These are phyloP conservation scores for Sylvicapra grimmia DNA, from an alignment of 2,113 vertebrate genomes.

Conservation along the genomic window DNA sequence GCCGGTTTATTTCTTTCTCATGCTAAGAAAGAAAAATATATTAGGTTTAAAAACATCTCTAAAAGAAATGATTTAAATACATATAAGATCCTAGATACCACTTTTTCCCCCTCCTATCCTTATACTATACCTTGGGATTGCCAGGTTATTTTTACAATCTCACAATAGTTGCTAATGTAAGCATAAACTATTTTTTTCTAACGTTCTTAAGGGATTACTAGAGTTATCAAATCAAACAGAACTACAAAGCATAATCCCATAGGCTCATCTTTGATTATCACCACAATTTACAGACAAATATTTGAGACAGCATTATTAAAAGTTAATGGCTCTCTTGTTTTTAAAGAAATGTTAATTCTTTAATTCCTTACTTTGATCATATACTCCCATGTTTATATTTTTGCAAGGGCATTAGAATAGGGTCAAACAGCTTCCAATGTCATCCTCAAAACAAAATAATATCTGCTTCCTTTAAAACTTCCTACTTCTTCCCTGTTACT, in stretches of 20 bases:
- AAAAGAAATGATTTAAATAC: not conserved
- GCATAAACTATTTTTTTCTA: constrained; percentile 17
- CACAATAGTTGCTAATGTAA: constrained; percentile 17
- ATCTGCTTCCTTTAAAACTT: not conserved
- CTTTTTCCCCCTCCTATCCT: not conserved
- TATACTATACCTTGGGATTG: not conserved
- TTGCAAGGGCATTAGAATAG: not conserved
- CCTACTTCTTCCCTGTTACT: constrained; percentile 37
- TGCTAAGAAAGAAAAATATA: not conserved
- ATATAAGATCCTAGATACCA: not conserved
- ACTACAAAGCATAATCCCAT: not conserved
- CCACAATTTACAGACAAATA: constrained; percentile 49
- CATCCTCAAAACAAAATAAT: not conserved
- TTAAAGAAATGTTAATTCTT: constrained; percentile 40
- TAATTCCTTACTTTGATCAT: not conserved
- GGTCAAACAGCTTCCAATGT: not conserved
- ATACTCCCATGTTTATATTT: not conserved
- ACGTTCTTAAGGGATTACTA: not conserved
- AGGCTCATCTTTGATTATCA: constrained; percentile 50
- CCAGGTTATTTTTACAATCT: constrained; percentile 31
- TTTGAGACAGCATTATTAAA: constrained; percentile 30
- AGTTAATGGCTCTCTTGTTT: not conserved
- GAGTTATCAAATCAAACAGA: constrained; percentile 53
- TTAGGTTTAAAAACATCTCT: not conserved
- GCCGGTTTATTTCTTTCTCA: not conserved